Evolutionary conservation across 1,140 invertebrate species (phyloP), one percentile per base, ranked within the genome.

Genomic region (Metaphire vulgaris): DNA sequence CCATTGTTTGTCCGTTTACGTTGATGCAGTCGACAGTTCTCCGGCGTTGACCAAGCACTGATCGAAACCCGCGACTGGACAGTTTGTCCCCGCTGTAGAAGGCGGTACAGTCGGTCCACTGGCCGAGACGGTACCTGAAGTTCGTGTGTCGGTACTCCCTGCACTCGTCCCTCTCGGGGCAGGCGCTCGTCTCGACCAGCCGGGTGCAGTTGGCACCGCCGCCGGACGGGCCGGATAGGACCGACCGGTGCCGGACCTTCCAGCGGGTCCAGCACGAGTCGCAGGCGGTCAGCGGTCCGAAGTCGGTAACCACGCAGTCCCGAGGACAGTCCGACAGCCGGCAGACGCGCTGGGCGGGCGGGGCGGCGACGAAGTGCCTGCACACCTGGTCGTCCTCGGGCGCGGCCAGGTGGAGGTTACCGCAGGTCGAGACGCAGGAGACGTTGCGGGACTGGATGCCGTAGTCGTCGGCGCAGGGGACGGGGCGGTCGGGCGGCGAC

Each of bases 201-300:
- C 41, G 65, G 0, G 69, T 65, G 65, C 77, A 78, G 29, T 26
- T 14, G 29, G 30, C 30, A 14, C 77, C 77, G 26, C 34, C 74
- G 32, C 74, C 33, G 14, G 32, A 29, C 12, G 69, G 75, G 1
- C 67, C 73, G 2, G 33, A n/a, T 21, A 78, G 69, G 16, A 78
- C 68, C 28, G n/a, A 31, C 32, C 77, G 31, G 28, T 76, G 69
- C 1, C 73, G 68, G 31, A 69, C 34, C 28, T 34, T 68, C 16
- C 74, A 77, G 12, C n/a, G 29, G 34, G 33, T 41, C 77, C 77
- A 78, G 72, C 77, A 78, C n/a, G 77, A 69, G 16, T 75, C 41
- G 67, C 77, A 78, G 14, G 1, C 32, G 15, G 77, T 32, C 1
- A 56, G 74, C n/a, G 29, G 32, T 15, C 73, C 68, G 21, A 75